These are phyloP conservation scores for Drosophila santomea DNA, from an alignment of 1,140 invertebrate species.

Conservation along the genomic window DNA sequence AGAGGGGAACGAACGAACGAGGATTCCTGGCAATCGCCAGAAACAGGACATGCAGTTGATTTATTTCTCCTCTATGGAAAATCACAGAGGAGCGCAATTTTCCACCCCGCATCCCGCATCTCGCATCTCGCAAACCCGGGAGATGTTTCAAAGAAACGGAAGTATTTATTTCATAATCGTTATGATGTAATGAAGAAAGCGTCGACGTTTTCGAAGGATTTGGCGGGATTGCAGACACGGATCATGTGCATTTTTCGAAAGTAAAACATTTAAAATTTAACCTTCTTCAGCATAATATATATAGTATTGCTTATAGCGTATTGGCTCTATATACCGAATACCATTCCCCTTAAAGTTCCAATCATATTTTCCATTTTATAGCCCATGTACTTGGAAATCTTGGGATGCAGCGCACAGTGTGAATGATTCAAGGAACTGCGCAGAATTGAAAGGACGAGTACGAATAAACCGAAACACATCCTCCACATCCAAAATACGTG, in stretches of 20 bases:
- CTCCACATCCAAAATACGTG: constrained; percentile 63
- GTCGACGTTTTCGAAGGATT: constrained; percentile 17
- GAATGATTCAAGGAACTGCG: constrained; percentile 51
- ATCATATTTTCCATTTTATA: not conserved
- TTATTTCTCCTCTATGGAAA: constrained; percentile 70
- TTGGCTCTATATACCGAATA: too few species aligned
- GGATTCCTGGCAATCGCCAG: constrained; percentile 43
- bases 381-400: not conserved
- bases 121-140: constrained; percentile 17
- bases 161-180: constrained; percentile 82
- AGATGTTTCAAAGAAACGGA: constrained; percentile 60
- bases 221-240: not conserved
- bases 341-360: too few species aligned
- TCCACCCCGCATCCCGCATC: constrained; percentile 13
- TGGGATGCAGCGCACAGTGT: not conserved
- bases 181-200: constrained; percentile 71
- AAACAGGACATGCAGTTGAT: constrained; percentile 78
- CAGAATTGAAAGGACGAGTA: constrained; percentile 38
- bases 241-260: constrained; percentile 18
- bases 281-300: too few species aligned
- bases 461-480: constrained; percentile 59
- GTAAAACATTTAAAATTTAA: not conserved
- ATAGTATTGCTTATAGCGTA: too few species aligned
- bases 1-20: constrained; percentile 25
- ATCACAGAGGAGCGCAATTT: constrained; percentile 36